Evolutionary conservation across 2,888 invertebrate genomes (phyloP), one percentile per base, ranked within the genome.

Genomic region (Alentia gelatinosa): DNA sequence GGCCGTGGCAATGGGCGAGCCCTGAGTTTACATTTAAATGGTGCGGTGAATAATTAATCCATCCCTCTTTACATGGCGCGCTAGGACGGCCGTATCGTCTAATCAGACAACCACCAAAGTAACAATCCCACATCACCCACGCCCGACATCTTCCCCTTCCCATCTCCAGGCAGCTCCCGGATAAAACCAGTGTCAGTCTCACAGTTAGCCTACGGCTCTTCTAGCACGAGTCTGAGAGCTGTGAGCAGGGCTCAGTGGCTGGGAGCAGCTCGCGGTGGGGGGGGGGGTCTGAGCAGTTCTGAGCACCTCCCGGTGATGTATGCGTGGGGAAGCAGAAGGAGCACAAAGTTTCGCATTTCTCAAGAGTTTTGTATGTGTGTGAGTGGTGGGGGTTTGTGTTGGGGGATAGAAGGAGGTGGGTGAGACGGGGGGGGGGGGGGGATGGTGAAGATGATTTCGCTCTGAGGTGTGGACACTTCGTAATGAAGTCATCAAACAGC

Each of bases 391-490:
- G 12, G 74, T 74, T 15, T 26, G 74, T 47, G 47, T 47, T 9
- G 9, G 47, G 47, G 47, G 9, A 19, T 19, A 47, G 47, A 47
- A 47, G 9, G 47, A 37, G 39, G 42, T 40, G 86, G 42, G 9
- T 86, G 42, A 47, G 42, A 26, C 30, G 15, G 86, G 47, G 12
- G 42, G 26, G 47, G 42, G 15, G 23, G 42, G 26, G n/a, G 50
- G 86, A 47, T 86, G 30, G 0, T 12, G 12, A 47, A 23, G 47
- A 47, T 26, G 35, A 42, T 35, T 86, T 33, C 33, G 86, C 86
- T 86, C 86, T 86, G 30, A 86, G 86, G 47, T 86, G 86, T 86
- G 30, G 86, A 86, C 50, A 47, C 35, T 86, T 33, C 50, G 15
- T 47, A 86, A 86, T 86, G 86, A 86, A 47, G 30, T 86, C 86